Percentiles rank a stretch among this genome's conserved stretches.
Evolutionary conservation across 2,888 invertebrate species (phyloP).

Genomic region (Neoitamus cyanurus): DNA sequence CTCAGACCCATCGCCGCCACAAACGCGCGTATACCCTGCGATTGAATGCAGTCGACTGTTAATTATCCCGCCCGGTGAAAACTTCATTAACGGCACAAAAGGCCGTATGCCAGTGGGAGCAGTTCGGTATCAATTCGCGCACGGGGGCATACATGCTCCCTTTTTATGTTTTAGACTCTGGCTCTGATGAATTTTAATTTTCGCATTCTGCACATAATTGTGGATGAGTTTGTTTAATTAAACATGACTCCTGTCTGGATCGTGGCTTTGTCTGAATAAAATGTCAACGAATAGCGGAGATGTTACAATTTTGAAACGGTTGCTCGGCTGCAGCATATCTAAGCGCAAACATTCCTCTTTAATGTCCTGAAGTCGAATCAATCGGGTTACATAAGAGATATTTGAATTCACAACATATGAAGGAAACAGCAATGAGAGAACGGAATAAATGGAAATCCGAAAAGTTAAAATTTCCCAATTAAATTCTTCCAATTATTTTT

Average conservation of each 20-base stretch:
- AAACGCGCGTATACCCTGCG: background rate
- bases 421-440: no score
- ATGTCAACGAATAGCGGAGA: background rate
- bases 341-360: no score
- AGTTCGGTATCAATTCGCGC: background rate
- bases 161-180: background rate
- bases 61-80: background rate
- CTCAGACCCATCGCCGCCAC: background rate
- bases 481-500: no score
- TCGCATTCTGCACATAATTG: background rate
- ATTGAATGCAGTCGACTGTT: background rate
- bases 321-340: no score
- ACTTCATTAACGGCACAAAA: background rate
- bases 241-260: background rate
- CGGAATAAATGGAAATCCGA: no score
- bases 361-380: no score
- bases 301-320: no score
- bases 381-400: no score
- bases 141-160: background rate
- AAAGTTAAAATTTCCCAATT: no score
- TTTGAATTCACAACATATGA: no score
- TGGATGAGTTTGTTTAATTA: background rate
- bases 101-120: background rate
- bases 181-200: background rate
- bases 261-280: background rate